Conservation (phyloP, 2,888 invertebrate genomes). For the Morpho achilles region DNA sequence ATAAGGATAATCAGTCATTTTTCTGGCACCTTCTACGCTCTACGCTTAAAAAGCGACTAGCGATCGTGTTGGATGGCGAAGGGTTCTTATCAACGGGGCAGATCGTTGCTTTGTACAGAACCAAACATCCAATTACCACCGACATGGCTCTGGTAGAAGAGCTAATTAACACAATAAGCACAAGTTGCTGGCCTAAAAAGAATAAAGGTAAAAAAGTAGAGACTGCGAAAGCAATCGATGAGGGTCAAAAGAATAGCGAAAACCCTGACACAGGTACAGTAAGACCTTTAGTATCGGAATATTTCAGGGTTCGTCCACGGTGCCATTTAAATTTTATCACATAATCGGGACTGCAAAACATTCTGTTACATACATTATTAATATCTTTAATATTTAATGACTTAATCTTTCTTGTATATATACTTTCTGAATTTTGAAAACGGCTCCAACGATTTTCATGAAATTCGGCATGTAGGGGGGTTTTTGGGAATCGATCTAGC, state of each 20-base stretch:
- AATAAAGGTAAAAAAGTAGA: not conserved
- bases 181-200: conserved; percentile 18
- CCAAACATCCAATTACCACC: conserved; percentile 25
- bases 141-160: conserved; percentile 31
- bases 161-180: conserved; percentile 26
- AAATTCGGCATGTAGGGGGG: no score
- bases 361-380: not conserved
- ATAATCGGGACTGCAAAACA: conserved; percentile 2
- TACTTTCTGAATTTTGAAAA: no score
- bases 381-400: no score
- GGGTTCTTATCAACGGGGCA: conserved; percentile 17
- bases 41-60: conserved; percentile 31
- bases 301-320: not conserved
- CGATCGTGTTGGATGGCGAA: conserved; percentile 27
- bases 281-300: conserved; percentile 1
- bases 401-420: no score
- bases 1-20: conserved; percentile 1
- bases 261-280: conserved; percentile 11
- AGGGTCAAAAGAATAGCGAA: conserved; percentile 3
- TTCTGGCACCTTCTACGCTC: conserved; percentile 20
- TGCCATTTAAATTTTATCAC: not conserved
- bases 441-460: no score
- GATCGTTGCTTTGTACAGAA: conserved; percentile 31
- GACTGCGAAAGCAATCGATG: not conserved
- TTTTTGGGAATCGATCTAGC: no score